Conservation (phyloP, 2,797 vertebrate species). For the Ambastaia sidthimunki region DNA sequence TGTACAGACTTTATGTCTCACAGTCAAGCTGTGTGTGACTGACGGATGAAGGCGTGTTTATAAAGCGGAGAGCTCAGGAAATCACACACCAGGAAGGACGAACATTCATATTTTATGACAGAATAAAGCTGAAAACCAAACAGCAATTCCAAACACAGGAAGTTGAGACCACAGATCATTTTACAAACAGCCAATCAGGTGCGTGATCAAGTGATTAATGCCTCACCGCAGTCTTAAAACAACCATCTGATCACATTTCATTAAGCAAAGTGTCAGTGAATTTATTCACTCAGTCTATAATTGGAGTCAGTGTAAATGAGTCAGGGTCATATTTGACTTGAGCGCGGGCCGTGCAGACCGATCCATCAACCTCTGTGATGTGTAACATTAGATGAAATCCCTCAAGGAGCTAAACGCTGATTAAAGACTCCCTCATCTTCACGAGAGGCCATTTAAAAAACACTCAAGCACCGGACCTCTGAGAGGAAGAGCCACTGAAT, state of each 20-base stretch:
- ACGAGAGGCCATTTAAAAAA: conserved; percentile 1
- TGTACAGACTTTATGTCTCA: background rate
- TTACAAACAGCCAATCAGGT: conserved; percentile 42
- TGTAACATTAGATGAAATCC: conserved; percentile 32
- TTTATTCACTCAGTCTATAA: conserved; percentile 53
- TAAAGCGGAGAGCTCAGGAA: conserved; percentile 12
- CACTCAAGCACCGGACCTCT: conserved; percentile 7
- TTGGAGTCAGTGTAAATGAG: conserved; percentile 44
- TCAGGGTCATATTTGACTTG: conserved; percentile 55
- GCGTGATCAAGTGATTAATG: conserved; percentile 21
- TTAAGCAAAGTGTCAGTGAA: conserved; percentile 53
- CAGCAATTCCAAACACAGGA: conserved; percentile 22
- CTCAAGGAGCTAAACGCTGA: conserved; percentile 3
- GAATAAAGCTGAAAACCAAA: conserved; percentile 13
- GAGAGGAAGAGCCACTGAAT: background rate
- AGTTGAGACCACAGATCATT: conserved; percentile 30
- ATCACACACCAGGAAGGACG: conserved; percentile 14
- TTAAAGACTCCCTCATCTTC: conserved; percentile 34
- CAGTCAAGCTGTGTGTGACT: conserved; percentile 14
- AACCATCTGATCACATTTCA: conserved; percentile 54
- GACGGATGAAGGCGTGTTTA: conserved; percentile 13
- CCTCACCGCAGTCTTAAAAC: conserved; percentile 41
- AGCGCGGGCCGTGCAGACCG: conserved; percentile 25
- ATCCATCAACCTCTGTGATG: conserved; percentile 46
- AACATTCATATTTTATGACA: conserved; percentile 33